A percentile compares a stretch with the other conserved stretches of the same genome.
Evolutionary conservation across 2,797 vertebrate genomes (phyloP).

Genomic region (Argentina silus): DNA sequence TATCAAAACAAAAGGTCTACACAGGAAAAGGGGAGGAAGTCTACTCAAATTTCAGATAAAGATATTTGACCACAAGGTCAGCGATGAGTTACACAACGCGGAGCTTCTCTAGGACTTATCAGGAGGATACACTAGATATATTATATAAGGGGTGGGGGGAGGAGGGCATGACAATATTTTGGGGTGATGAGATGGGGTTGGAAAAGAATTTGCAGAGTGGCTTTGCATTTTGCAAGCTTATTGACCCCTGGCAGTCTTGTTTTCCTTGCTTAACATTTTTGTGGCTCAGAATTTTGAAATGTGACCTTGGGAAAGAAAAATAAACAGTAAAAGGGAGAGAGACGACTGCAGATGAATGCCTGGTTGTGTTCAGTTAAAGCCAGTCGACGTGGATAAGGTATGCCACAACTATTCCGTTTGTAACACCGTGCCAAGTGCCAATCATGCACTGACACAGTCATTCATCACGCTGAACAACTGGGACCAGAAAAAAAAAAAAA

Average conservation of each 20-base stretch:
- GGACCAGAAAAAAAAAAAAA: too few relatives aligned
- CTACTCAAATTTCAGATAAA: constrained; percentile 6
- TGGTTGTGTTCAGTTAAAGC: background rate
- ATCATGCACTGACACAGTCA: background rate
- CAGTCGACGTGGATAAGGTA: too few relatives aligned
- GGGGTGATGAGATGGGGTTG: constrained; percentile 23
- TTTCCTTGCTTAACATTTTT: constrained; percentile 49
- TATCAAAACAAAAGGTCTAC: background rate
- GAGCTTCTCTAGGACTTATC: background rate
- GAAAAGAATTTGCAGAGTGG: background rate
- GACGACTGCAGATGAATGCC: background rate
- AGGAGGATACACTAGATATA: background rate
- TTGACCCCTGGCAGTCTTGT: constrained; percentile 57
- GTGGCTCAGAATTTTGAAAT: constrained; percentile 57
- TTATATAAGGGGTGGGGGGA: background rate
- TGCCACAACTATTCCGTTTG: too few relatives aligned
- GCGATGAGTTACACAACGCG: background rate
- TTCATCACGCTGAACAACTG: background rate
- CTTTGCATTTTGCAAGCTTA: constrained; percentile 48
- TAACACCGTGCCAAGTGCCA: background rate
- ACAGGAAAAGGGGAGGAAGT: constrained; percentile 2
- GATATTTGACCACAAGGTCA: background rate
- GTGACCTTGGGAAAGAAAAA: constrained; percentile 51
- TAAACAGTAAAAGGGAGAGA: background rate
- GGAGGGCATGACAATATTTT: constrained; percentile 12